phyloP scores from a whole-genome alignment of 2,113 vertebrate species.

The Diadophis punctatus region DNA sequence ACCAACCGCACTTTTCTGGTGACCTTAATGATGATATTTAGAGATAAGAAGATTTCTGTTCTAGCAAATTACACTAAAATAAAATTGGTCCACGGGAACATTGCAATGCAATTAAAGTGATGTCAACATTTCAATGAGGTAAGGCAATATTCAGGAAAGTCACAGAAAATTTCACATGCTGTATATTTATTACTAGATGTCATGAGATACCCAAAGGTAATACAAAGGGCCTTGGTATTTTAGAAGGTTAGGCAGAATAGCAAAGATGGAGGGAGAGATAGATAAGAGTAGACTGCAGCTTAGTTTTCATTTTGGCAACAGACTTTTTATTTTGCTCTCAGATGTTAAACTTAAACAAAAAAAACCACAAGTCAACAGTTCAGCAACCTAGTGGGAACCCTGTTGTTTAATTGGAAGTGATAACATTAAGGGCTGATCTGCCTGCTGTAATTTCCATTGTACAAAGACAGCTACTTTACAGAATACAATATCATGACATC shows the following conservation, averaged over 20 bases:
- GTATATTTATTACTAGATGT: slow-evolving; percentile 16
- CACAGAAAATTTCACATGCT: slow-evolving; percentile 27
- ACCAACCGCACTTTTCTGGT: neutral
- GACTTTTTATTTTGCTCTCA: slow-evolving; percentile 46
- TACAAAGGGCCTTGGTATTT: neutral
- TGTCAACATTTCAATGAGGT: slow-evolving; percentile 27
- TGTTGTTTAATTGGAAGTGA: slow-evolving; percentile 43
- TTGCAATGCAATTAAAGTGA: neutral
- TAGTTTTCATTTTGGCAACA: slow-evolving; percentile 28
- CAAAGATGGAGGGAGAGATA: neutral
- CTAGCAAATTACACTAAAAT: neutral
- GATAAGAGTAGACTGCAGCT: neutral
- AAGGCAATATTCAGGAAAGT: neutral
- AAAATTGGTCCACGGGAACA: neutral
- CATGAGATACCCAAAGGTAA: slow-evolving; percentile 42
- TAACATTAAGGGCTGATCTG: neutral
- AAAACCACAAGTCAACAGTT: slow-evolving; percentile 39
- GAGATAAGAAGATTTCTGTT: rapidly evolving
- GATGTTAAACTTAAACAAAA: neutral
- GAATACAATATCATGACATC: neutral
- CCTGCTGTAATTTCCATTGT: neutral
- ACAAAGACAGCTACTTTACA: neutral
- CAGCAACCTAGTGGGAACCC: slow-evolving; percentile 37
- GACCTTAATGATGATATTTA: rapidly evolving
- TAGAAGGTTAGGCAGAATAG: slow-evolving; percentile 41